phyloP scores from a whole-genome alignment of 2,888 invertebrate genomes.

The Volucella zonaria region DNA sequence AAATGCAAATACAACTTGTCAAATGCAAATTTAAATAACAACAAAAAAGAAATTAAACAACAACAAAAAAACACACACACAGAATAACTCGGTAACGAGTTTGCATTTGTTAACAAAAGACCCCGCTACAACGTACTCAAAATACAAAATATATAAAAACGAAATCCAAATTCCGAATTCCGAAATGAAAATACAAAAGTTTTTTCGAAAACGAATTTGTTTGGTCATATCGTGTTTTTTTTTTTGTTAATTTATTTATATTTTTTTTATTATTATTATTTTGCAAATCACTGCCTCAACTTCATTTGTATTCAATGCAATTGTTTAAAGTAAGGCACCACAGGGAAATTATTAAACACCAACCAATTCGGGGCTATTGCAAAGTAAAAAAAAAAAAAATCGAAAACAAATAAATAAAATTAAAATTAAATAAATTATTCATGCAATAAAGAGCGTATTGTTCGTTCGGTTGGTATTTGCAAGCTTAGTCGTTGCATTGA shows the following conservation, averaged over 20 bases:
- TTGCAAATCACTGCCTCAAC: constrained; percentile 37
- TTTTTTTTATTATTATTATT: neutral
- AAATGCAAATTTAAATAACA: constrained; percentile 35
- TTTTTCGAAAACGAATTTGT: too few relatives aligned
- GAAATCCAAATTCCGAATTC: neutral
- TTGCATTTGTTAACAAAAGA: constrained; percentile 33
- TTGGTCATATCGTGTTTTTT: neutral
- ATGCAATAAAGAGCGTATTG: constrained; percentile 52
- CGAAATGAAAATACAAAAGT: constrained; percentile 15
- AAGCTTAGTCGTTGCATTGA: constrained; percentile 47
- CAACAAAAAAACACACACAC: neutral
- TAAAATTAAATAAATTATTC: constrained; percentile 51
- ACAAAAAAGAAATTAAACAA: neutral
- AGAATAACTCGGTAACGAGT: constrained; percentile 31
- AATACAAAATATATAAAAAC: neutral
- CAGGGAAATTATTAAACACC: neutral
- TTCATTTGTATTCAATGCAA: constrained; percentile 48
- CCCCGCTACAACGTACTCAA: too few relatives aligned
- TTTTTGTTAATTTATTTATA: constrained; percentile 37
- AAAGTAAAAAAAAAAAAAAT: neutral
- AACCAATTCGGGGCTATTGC: neutral
- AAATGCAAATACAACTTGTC: constrained; percentile 45
- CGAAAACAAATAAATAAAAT: neutral
- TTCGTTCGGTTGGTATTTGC: constrained; percentile 31
- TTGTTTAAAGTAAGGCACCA: constrained; percentile 40